phyloP scores from a whole-genome alignment of 2,113 vertebrate genomes.

The Chelonoidis abingdonii region DNA sequence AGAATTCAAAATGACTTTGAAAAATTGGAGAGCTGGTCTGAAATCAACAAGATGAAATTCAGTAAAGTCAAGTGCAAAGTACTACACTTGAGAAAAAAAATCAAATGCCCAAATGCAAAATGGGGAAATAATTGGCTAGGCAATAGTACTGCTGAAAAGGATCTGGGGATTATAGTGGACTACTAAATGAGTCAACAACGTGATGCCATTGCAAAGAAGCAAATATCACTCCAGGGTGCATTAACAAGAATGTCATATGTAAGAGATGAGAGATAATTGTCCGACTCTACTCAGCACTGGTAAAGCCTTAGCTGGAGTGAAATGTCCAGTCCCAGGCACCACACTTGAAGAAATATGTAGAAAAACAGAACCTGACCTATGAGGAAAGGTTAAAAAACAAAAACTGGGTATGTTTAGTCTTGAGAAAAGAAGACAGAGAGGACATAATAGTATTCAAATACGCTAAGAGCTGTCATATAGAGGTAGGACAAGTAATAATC shows the following conservation, averaged over 20 bases:
- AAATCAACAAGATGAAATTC: background rate
- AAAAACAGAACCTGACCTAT: background rate
- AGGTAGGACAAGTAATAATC: background rate
- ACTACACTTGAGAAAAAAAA: background rate
- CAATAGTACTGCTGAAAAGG: background rate
- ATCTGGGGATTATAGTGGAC: background rate
- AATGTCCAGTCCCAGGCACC: background rate
- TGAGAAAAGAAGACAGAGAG: background rate
- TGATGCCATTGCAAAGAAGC: background rate
- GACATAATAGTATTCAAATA: too few species aligned
- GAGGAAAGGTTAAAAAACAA: background rate
- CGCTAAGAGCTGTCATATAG: too few species aligned
- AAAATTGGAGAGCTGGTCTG: background rate
- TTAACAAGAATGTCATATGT: background rate
- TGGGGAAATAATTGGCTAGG: background rate
- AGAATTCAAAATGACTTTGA: background rate
- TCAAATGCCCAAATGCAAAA: background rate
- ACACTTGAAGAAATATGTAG: background rate
- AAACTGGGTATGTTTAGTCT: background rate
- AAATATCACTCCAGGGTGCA: background rate
- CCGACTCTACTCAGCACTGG: background rate
- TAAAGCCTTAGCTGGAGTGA: background rate
- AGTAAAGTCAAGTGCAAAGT: background rate
- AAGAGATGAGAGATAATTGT: background rate
- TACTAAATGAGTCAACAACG: background rate